Conservation (phyloP, 2,113 vertebrate genomes). For the Odontophorus gujanensis region DNA sequence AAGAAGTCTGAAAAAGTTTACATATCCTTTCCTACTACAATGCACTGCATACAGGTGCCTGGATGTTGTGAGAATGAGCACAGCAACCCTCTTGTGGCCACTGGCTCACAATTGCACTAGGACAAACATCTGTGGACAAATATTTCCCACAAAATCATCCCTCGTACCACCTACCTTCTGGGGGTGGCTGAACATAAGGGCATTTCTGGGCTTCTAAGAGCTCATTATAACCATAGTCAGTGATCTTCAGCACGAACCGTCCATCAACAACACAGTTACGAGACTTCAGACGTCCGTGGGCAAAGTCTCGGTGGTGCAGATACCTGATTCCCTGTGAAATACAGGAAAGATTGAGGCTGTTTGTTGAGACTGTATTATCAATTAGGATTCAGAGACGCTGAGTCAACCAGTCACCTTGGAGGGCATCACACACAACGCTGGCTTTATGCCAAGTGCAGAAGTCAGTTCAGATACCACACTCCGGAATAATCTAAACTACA, state of each 20-base stretch:
- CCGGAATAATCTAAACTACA: background rate
- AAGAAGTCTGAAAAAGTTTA: background rate
- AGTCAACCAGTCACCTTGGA: background rate
- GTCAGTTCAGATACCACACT: background rate
- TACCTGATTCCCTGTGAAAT: slow-evolving; percentile 90
- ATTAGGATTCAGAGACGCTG: background rate
- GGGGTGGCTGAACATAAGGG: slow-evolving; percentile 68
- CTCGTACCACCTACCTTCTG: slow-evolving; percentile 82
- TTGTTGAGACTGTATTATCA: background rate
- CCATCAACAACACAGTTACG: slow-evolving; percentile 93
- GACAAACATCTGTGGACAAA: background rate
- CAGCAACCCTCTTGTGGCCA: background rate
- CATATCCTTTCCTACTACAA: background rate
- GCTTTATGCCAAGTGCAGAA: background rate
- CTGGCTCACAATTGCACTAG: background rate
- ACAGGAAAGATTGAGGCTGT: background rate
- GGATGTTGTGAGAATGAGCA: background rate
- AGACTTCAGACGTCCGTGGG: slow-evolving; percentile 90
- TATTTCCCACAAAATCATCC: background rate
- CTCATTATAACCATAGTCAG: slow-evolving; percentile 89
- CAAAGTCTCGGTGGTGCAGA: slow-evolving; percentile 87
- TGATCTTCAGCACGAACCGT: slow-evolving; percentile 92
- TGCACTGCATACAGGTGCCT: background rate
- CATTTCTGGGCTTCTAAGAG: slow-evolving; percentile 86
- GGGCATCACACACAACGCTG: background rate